Evolutionary conservation across 2,888 invertebrate genomes (phyloP), one percentile per base, ranked within the genome.

Genomic region (Drosophila ezoana): DNA sequence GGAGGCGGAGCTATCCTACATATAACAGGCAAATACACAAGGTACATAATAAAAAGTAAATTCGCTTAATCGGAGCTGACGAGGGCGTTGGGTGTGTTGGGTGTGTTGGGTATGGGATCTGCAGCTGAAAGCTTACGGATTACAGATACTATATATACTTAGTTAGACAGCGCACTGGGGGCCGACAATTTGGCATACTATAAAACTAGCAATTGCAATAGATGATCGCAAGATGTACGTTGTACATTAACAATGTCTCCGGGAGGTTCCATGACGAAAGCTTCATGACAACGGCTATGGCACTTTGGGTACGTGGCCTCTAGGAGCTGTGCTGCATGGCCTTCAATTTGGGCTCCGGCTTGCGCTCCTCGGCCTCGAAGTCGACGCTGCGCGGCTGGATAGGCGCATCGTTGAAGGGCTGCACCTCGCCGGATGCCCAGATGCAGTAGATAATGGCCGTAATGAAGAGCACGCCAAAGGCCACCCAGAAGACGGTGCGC

Each of bases 401-500:
- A 18, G 59, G 58, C 0, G 52, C 65, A 52, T 95, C 94, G 82
- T 97, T 96, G 96, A 96, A 97, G 88, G 94, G 94, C 69, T 96
- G 95, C 37, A 95, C 94, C 43, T 97, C 95, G 0, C 95, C 97
- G 72, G 95, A 95, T 0, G 95, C 96, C 89, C 94, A 96, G 4
- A 95, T 54, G 3, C 95, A 81, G 90, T 95, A 97, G 9, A 96
- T 87, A 0, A 95, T 40, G 85, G 96, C 96, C 1, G 96, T 95
- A 1, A 94, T 66, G 0, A 94, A 91, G 67, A 97, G 94, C 3
- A 97, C 94, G 0, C 89, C 95, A 8, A 96, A 93, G 43, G 96
- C 95, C 37, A 97, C 95, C 96, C 97, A 96, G 90, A 97, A 97
- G 0, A 97, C 96, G 0, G 94, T 85, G 20, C 95, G 93, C 97